Percentiles rank a stretch among this genome's conserved stretches.
phyloP scores from a whole-genome alignment of 1,140 invertebrate species.

The Metaphire vulgaris region DNA sequence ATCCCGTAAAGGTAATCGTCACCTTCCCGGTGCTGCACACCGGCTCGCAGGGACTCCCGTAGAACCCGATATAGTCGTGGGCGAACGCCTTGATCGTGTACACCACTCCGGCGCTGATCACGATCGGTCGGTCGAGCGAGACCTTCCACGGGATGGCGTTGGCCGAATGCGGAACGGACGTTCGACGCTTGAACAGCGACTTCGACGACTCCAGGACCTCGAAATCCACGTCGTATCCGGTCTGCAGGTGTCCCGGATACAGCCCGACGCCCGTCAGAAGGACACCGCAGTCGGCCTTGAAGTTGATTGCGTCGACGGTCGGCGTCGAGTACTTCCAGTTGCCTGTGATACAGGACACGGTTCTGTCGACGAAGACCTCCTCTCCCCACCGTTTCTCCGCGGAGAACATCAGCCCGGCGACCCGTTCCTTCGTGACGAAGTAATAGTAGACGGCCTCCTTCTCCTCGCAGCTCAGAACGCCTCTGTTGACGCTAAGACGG shows the following conservation, averaged over 20 bases:
- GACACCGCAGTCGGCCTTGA: background rate
- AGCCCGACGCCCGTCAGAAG: background rate
- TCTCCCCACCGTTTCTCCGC: background rate
- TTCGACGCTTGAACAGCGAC: background rate
- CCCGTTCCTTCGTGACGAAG: background rate
- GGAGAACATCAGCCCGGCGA: background rate
- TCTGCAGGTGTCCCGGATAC: background rate
- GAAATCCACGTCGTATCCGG: background rate
- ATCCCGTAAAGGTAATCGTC: background rate
- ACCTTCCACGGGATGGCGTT: background rate
- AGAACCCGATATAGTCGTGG: background rate
- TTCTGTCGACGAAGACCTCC: background rate
- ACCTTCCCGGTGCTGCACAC: background rate
- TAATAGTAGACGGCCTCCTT: slow-evolving; percentile 5
- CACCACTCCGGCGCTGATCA: background rate
- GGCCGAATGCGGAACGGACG: background rate
- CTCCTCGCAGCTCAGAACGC: slow-evolving; percentile 4
- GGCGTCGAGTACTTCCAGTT: background rate
- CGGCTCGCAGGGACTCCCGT: background rate
- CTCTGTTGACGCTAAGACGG: background rate
- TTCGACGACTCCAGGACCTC: background rate
- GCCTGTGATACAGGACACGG: background rate
- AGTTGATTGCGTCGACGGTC: background rate
- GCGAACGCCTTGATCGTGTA: background rate
- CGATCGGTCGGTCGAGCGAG: background rate